Percentiles rank a stretch among this genome's conserved stretches.
Conservation (phyloP, 1,140 invertebrate species). For the Platyscapa corneri region DNA sequence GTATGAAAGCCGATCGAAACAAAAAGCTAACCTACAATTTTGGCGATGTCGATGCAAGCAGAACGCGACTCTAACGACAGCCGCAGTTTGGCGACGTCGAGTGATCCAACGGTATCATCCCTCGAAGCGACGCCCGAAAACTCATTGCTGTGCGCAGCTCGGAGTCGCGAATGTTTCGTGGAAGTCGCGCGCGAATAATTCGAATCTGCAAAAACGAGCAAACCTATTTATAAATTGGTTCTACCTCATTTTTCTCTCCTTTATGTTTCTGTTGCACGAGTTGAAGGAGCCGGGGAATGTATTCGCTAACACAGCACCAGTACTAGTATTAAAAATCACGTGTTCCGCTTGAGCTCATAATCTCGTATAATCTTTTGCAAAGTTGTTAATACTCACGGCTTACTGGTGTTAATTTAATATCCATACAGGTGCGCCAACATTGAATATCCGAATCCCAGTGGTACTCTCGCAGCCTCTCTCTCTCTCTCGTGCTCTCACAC, state of each 20-base stretch:
- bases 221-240: constrained; percentile 37
- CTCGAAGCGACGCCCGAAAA: too few species aligned
- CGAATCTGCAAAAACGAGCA: neutral
- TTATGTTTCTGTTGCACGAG: neutral
- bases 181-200: neutral
- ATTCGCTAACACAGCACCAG: constrained; percentile 28
- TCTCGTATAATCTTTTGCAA: constrained; percentile 76
- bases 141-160: neutral
- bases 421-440: constrained; percentile 75
- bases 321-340: constrained; percentile 74
- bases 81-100: too few species aligned
- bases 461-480: constrained; percentile 50
- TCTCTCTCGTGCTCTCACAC: neutral
- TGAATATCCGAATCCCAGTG: constrained; percentile 75
- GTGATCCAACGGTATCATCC: too few species aligned
- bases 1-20: too few species aligned
- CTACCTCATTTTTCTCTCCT: neutral
- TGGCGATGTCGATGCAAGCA: too few species aligned
- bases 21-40: too few species aligned
- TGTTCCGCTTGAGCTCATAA: constrained; percentile 75
- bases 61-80: too few species aligned
- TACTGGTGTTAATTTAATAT: constrained; percentile 76
- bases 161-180: neutral
- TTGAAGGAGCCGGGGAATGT: neutral
- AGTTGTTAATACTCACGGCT: constrained; percentile 76